Evolutionary conservation across 2,113 vertebrate species (phyloP).

Genomic region (mouse (Mus musculus)): GRCm39 chr3:13922001-13922500

Average conservation of each 20-base stretch:
- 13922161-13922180: not conserved
- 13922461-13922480: not conserved
- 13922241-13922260: not conserved
- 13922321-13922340: not conserved
- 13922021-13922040: not conserved
- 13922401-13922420: not conserved
- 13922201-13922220: not conserved
- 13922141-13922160: not conserved
- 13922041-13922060: not conserved
- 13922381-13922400: not conserved
- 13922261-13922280: too few species aligned
- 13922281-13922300: not conserved
- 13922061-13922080: not conserved
- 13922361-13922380: not conserved
- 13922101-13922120: not conserved
- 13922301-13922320: too few species aligned
- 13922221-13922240: not conserved
- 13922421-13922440: not conserved
- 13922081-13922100: not conserved
- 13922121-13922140: not conserved
- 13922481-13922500: not conserved
- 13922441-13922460: not conserved
- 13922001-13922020: not conserved
- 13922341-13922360: not conserved
- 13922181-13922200: not conserved